Percentiles rank a stretch among this genome's conserved stretches.
These are phyloP conservation scores for Pseudotriccus pelzelni DNA, from an alignment of 2,797 vertebrate species.

Conservation along the genomic window DNA sequence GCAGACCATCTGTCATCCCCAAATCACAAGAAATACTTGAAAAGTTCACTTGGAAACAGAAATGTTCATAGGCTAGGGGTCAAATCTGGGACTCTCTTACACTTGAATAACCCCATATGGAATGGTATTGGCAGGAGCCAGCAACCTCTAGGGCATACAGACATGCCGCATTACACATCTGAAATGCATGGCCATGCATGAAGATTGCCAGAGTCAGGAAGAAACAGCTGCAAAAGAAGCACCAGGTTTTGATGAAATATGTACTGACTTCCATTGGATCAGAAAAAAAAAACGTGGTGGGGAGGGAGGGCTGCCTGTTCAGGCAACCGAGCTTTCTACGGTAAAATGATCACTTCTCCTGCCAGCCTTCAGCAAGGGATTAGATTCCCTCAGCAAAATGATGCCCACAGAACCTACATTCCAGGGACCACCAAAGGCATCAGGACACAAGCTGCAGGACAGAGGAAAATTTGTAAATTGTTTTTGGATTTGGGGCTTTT, in stretches of 20 bases:
- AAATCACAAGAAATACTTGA: background rate
- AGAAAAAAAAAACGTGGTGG: background rate
- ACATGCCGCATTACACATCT: background rate
- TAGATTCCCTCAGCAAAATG: background rate
- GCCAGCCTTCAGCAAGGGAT: background rate
- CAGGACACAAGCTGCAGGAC: background rate
- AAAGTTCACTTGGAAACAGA: slow-evolving; percentile 5
- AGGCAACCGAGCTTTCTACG: background rate
- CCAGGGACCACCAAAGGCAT: background rate
- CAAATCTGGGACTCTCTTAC: background rate
- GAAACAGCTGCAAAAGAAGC: slow-evolving; percentile 3
- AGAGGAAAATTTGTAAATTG: background rate
- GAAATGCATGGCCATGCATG: background rate
- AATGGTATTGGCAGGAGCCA: slow-evolving; percentile 1
- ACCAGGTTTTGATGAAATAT: background rate
- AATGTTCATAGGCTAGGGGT: background rate
- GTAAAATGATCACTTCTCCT: background rate
- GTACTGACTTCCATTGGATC: background rate
- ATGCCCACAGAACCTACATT: background rate
- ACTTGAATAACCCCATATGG: background rate
- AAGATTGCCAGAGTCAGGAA: background rate
- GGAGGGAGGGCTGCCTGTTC: background rate
- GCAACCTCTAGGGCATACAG: background rate
- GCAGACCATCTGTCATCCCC: background rate
- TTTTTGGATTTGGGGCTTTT: background rate